Conservation (phyloP, 2,888 invertebrate species). For the Marronus borbonicus region DNA sequence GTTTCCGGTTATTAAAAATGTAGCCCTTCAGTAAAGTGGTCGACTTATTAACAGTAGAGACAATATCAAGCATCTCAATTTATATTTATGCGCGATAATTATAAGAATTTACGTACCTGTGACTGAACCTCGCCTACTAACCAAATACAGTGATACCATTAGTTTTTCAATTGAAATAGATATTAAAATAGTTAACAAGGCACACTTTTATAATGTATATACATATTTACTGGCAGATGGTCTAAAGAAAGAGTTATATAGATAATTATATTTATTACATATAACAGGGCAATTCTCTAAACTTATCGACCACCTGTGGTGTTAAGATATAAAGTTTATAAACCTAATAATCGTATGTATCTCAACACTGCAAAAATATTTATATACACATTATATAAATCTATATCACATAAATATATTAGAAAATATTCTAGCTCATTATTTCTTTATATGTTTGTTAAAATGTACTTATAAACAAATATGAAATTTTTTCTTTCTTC, state of each 20-base stretch:
- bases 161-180: constrained; percentile 43
- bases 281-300: constrained; percentile 70
- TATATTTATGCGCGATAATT: constrained; percentile 42
- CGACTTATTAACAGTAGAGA: constrained; percentile 44
- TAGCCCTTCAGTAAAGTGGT: constrained; percentile 18
- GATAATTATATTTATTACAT: constrained; percentile 53
- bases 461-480: constrained; percentile 64
- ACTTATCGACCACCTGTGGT: constrained; percentile 62
- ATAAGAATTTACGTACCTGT: constrained; percentile 65
- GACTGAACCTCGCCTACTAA: constrained; percentile 67
- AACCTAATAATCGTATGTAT: constrained; percentile 40
- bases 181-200: constrained; percentile 54
- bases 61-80: constrained; percentile 44
- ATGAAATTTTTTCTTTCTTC: constrained; percentile 17
- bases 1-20: neutral
- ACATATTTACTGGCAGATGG: constrained; percentile 42
- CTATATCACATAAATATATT: constrained; percentile 33
- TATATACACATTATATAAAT: constrained; percentile 45
- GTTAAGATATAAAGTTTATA: constrained; percentile 42
- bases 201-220: constrained; percentile 58
- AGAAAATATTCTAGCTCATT: constrained; percentile 48
- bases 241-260: constrained; percentile 46
- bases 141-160: constrained; percentile 64
- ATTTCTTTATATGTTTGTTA: constrained; percentile 59
- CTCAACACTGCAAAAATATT: constrained; percentile 45